Evolutionary conservation across 2,888 invertebrate species (phyloP), one percentile per base, ranked within the genome.

Genomic region (Chrysotoxum bicinctum): DNA sequence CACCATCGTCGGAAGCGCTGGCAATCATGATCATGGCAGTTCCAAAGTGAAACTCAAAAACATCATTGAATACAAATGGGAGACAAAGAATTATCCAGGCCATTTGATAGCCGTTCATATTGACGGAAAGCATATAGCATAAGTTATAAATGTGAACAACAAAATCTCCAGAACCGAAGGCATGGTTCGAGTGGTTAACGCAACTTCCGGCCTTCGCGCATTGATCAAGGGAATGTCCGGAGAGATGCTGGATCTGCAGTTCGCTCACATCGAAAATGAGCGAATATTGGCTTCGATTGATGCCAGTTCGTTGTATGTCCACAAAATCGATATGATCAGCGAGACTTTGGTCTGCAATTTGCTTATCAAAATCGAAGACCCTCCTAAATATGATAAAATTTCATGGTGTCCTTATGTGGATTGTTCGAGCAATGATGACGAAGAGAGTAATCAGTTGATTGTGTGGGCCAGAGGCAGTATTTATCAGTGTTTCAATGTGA

Each of bases 61-160:
- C 91, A 94, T 98, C 60, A 98, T 98, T 23, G 98, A 98, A 90
- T 98, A 97, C 91, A 96, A 96, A 87, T 98, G 98, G 98, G 98
- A 98, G 90, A 94, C 96, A 56, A 95, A 96, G 89, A 96, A 96
- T 90, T 97, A 98, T 89, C 93, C 95, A 0, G 98, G 98, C 0
- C 97, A 97, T 90, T 93, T 98, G 79, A 94, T 98, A 48, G 97
- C 98, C 10, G 95, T 97, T 50, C 98, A 98, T 91, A 94, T 96
- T 89, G 95, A 95, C 89, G 96, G 97, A 73, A 95, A 96, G 89
- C 96, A 96, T 91, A 93, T 98, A 87, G 98, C 98, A 0, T 98
- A 98, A 92, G 96, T 96, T 80, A 95, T 98, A 86, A 97, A 96
- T 95, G 96, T 92, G 14, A 92, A 90, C 82, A 92, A 91, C 80